Evolutionary conservation across 64 coral and sea anemone genomes (phyloP).

Genomic region (Exaiptasia diaphana): DNA sequence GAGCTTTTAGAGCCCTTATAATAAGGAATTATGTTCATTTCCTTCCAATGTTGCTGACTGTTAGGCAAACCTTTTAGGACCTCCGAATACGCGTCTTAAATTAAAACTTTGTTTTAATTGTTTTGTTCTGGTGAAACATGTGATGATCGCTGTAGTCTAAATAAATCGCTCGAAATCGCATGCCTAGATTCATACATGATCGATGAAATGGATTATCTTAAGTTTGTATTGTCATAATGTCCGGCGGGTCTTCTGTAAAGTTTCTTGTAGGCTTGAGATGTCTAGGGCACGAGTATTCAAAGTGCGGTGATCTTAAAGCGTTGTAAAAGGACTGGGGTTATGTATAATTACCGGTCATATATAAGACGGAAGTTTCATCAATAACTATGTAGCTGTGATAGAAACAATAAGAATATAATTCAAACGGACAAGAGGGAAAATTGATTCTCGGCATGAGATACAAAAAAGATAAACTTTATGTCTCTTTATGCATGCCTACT

Average conservation of each 20-base stretch:
- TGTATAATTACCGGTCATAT: conserved; percentile 21
- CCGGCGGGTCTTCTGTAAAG: too few species aligned
- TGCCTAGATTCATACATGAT: not conserved
- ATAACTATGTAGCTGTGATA: not conserved
- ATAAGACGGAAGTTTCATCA: not conserved
- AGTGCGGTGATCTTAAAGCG: not conserved
- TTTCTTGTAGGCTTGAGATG: too few species aligned
- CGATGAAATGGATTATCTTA: conserved; percentile 3
- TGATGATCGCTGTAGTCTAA: not conserved
- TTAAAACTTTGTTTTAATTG: not conserved
- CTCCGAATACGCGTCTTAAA: not conserved
- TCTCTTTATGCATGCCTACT: too few species aligned
- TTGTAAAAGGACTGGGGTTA: not conserved
- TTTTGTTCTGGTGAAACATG: not conserved
- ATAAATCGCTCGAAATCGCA: not conserved
- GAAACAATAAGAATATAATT: not conserved
- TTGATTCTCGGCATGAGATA: conserved; percentile 9
- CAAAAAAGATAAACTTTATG: not conserved
- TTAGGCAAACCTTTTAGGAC: not conserved
- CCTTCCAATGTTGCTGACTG: not conserved
- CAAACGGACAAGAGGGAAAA: not conserved
- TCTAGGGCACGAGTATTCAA: too few species aligned
- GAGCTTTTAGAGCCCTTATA: not conserved
- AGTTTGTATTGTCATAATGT: too few species aligned
- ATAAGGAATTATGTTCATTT: not conserved